Evolutionary conservation across 2,888 invertebrate genomes (phyloP), one percentile per base, ranked within the genome.

Genomic region (Thymelicus acteon): DNA sequence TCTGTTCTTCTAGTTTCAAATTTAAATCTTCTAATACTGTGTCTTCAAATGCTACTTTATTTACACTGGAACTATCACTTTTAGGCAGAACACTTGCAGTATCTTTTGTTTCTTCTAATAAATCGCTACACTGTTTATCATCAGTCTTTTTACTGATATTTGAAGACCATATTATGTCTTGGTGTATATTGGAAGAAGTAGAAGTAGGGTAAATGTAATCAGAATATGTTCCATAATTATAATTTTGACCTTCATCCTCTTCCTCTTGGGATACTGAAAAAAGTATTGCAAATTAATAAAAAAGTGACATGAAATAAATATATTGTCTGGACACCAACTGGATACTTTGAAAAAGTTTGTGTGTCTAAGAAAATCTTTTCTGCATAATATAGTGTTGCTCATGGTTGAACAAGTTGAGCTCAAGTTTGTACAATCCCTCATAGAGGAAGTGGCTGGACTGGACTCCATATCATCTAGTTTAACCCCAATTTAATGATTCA

Each of bases 181-280:
- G 72, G 37, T 72, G 64, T 61, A 70, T 72, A 72, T 73, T 74
- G 61, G 75, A 75, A 67, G 78, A 72, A 68, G 77, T 75, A 39
- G 75, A 72, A 60, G 69, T 40, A 49, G 85, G 80, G 76, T 84
- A 86, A 73, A 85, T 80, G 73, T 82, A 90, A 60, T 85, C 82
- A 69, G 89, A 80, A 79, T 85, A 91, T 76, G 82, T 85, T 70
- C 85, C 85, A 82, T 86, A 93, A 73, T 86, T 85, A 80, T 87
- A 93, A 65, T 84, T 84, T 80, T 82, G 81, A 64, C 73, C 75
- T 61, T 83, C 83, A 60, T 90, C 90, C 72, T 91, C 90, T 72
- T 92, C 92, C 72, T 91, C 92, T 81, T 92, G 92, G 72, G 93
- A 92, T 73, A 91, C 93, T 93, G 83, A 69, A 77, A 78, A 73